Percentiles rank a stretch among this genome's conserved stretches.
phyloP scores from a whole-genome alignment of 2,797 vertebrate species.

The Craterocephalus amniculus region DNA sequence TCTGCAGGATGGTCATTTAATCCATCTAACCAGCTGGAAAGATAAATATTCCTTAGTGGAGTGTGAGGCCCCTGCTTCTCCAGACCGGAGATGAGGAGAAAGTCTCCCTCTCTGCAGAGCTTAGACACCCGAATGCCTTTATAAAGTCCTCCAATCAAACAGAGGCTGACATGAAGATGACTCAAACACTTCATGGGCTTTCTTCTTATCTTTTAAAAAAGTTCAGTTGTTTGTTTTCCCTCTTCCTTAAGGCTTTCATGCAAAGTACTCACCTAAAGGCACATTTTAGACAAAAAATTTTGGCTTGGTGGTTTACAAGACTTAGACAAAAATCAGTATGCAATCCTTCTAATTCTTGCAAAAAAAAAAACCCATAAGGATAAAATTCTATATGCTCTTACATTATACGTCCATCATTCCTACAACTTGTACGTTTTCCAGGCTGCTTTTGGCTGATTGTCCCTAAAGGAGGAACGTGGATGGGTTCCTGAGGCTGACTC shows the following conservation, averaged over 20 bases:
- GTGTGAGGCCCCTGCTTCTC: conserved; percentile 77
- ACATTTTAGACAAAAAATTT: conserved; percentile 17
- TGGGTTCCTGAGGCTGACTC: conserved; percentile 79
- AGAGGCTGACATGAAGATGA: conserved; percentile 56
- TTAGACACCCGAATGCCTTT: conserved; percentile 57
- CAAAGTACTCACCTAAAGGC: no score
- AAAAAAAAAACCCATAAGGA: conserved; percentile 1
- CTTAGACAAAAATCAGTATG: neutral
- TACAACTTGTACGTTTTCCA: conserved; percentile 71
- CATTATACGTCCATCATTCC: conserved; percentile 37
- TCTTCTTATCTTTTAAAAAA: conserved; percentile 23
- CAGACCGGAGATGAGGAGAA: conserved; percentile 76
- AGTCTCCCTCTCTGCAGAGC: conserved; percentile 60
- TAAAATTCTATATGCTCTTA: conserved; percentile 16
- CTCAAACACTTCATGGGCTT: conserved; percentile 8
- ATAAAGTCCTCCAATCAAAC: conserved; percentile 67
- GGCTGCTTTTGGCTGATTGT: conserved; percentile 67
- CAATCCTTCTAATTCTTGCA: conserved; percentile 2
- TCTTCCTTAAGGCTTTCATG: conserved; percentile 26
- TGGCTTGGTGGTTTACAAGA: conserved; percentile 8
- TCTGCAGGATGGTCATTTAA: conserved; percentile 80
- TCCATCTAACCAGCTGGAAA: conserved; percentile 83
- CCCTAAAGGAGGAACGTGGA: conserved; percentile 72
- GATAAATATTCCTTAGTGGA: conserved; percentile 81
- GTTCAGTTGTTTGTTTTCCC: conserved; percentile 16